Percentiles rank a stretch among this genome's conserved stretches.
Evolutionary conservation across 2,888 invertebrate genomes (phyloP).

Genomic region (Tetragonisca angustula): DNA sequence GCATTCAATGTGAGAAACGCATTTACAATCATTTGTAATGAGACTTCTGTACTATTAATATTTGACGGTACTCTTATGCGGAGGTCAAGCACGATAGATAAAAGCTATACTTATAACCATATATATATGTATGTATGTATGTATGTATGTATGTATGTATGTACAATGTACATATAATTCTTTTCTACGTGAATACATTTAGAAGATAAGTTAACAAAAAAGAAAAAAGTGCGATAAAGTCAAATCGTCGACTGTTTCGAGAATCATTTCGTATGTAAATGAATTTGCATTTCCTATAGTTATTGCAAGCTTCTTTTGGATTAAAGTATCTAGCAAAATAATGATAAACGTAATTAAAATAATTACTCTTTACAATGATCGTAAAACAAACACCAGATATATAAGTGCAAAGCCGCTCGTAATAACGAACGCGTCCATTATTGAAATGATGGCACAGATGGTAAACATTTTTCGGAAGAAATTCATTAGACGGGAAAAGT

Average conservation of each 20-base stretch:
- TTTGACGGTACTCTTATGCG: constrained; percentile 3
- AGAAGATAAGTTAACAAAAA: constrained; percentile 11
- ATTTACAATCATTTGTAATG: constrained; percentile 9
- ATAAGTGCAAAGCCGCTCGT: background rate
- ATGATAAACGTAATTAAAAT: background rate
- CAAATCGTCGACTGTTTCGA: background rate
- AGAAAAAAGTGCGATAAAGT: constrained; percentile 11
- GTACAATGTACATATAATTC: background rate
- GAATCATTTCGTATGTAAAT: background rate
- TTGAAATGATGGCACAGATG: background rate
- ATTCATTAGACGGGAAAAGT: background rate
- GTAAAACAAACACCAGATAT: background rate
- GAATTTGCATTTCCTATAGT: background rate
- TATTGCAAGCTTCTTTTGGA: background rate
- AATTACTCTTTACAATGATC: background rate
- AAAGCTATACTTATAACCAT: background rate
- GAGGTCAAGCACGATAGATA: constrained; percentile 36
- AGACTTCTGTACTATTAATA: constrained; percentile 30
- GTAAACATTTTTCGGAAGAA: background rate
- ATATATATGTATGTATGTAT: background rate
- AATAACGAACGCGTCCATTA: background rate
- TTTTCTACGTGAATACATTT: constrained; percentile 3
- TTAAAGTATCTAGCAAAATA: background rate
- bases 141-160: background rate
- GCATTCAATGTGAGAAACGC: background rate